Conservation (phyloP, 2,113 vertebrate genomes). For the human region GRCh38 chr5:117703001-117703500, state of each 20-base stretch:
- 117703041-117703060: slow-evolving; percentile 3
- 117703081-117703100: slow-evolving; percentile 41
- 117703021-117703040: neutral
- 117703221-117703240: slow-evolving; percentile 68
- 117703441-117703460: neutral
- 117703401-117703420: neutral
- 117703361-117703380: neutral
- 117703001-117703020: slow-evolving; percentile 12
- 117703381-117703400: neutral
- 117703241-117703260: slow-evolving; percentile 48
- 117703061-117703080: slow-evolving; percentile 56
- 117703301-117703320: slow-evolving; percentile 15
- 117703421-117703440: neutral
- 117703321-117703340: slow-evolving; percentile 40
- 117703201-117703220: slow-evolving; percentile 43
- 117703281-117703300: slow-evolving; percentile 18
- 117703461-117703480: neutral
- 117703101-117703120: slow-evolving; percentile 65
- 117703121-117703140: slow-evolving; percentile 67
- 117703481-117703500: neutral
- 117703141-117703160: neutral
- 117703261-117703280: slow-evolving; percentile 29
- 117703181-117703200: slow-evolving; percentile 61
- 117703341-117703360: slow-evolving; percentile 25
- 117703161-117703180: slow-evolving; percentile 42